Conservation (phyloP, 1,140 invertebrate species). For the Trichomalopsis sarcophagae region DNA sequence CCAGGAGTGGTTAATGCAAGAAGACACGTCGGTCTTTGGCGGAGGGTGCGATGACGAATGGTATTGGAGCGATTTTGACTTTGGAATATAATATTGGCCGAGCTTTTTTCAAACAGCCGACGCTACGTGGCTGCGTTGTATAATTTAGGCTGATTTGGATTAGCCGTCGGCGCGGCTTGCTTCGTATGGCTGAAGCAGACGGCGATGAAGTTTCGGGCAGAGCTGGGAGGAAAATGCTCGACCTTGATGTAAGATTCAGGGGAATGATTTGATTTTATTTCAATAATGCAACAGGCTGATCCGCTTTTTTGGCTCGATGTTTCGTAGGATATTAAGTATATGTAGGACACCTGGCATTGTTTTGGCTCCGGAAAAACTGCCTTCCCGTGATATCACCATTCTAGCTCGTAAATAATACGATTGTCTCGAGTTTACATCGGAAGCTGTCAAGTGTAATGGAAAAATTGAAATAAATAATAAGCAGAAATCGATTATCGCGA, state of each 20-base stretch:
- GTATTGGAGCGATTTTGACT: no score
- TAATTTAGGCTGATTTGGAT: neutral
- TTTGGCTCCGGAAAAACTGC: no score
- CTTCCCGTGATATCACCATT: no score
- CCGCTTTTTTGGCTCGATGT: no score
- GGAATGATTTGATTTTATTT: neutral
- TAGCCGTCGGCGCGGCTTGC: neutral
- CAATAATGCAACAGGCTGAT: no score
- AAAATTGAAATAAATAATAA: neutral
- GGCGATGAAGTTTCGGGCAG: neutral
- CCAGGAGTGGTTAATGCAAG: conserved; percentile 32
- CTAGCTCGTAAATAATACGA: no score
- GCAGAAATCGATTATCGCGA: conserved; percentile 10
- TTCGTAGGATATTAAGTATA: no score
- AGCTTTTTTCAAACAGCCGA: no score
- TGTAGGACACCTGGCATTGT: no score
- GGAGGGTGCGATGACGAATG: neutral
- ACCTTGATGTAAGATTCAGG: neutral
- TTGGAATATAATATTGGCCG: no score
- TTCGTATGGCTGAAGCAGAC: neutral
- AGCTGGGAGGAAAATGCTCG: no score
- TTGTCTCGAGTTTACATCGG: no score
- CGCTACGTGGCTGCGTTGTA: neutral
- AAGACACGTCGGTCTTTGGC: neutral
- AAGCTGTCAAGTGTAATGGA: neutral